These are phyloP conservation scores for Magallana ariakensis DNA, from an alignment of 1,140 invertebrate species.

Conservation along the genomic window DNA sequence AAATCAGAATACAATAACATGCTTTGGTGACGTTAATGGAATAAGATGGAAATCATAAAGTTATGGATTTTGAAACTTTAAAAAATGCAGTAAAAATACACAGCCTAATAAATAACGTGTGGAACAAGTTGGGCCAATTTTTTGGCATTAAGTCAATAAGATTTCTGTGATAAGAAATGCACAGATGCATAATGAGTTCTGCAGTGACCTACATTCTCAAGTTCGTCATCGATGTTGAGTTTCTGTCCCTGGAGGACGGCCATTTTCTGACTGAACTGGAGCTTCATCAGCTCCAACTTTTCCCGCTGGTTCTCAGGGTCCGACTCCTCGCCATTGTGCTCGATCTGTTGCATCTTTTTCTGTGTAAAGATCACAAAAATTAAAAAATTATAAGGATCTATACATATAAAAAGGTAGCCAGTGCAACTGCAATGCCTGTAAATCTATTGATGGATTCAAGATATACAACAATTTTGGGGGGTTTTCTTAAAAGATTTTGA, in stretches of 20 bases:
- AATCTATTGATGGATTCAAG: neutral
- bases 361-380: slow-evolving; percentile 45
- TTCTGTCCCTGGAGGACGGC: slow-evolving; percentile 72
- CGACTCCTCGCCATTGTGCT: slow-evolving; percentile 73
- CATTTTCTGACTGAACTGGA: slow-evolving; percentile 75
- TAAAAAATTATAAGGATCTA: neutral
- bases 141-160: too few species aligned
- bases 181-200: too few species aligned
- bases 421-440: neutral
- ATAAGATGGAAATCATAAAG: too few species aligned
- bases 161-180: too few species aligned
- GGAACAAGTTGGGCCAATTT: too few species aligned
- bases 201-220: slow-evolving; percentile 69
- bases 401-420: neutral
- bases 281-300: slow-evolving; percentile 72
- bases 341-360: slow-evolving; percentile 65
- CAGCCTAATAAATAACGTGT: too few species aligned
- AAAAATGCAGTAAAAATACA: too few species aligned
- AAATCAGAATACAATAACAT: too few species aligned
- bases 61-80: too few species aligned
- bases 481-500: too few species aligned
- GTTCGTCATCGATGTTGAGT: slow-evolving; percentile 74
- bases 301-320: slow-evolving; percentile 68
- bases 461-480: too few species aligned
- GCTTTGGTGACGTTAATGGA: too few species aligned